Conservation (phyloP, 2,113 vertebrate species). For the Paedocypris sp. region DNA sequence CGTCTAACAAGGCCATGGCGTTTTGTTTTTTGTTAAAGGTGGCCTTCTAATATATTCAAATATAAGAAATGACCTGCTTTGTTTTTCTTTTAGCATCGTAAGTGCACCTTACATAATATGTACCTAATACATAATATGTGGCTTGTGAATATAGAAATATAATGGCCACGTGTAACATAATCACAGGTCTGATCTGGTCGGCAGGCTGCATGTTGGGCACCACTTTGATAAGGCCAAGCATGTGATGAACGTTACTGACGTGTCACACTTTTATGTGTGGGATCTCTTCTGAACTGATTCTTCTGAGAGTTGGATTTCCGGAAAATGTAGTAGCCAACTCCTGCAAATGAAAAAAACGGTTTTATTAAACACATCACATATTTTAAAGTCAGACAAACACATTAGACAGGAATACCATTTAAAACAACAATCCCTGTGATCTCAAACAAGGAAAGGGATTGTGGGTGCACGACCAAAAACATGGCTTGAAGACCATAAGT, state of each 20-base stretch:
- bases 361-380: not conserved
- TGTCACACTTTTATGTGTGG: slow-evolving; percentile 65
- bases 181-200: too few species aligned
- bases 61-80: too few species aligned
- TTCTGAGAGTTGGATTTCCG: slow-evolving; percentile 85
- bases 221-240: too few species aligned
- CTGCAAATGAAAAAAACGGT: slow-evolving; percentile 44
- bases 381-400: not conserved
- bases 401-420: slow-evolving; percentile 59
- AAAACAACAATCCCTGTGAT: slow-evolving; percentile 59
- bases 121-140: too few species aligned
- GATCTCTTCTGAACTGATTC: slow-evolving; percentile 78
- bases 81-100: too few species aligned
- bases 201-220: too few species aligned
- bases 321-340: slow-evolving; percentile 75
- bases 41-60: too few species aligned
- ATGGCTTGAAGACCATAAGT: slow-evolving; percentile 76
- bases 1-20: too few species aligned
- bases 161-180: too few species aligned
- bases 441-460: slow-evolving; percentile 48
- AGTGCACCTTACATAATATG: too few species aligned
- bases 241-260: slow-evolving; percentile 47
- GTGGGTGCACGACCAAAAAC: slow-evolving; percentile 74
- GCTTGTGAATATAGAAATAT: too few species aligned
- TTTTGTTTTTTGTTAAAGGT: too few species aligned